Conservation (phyloP, 2,888 invertebrate species). For the Creontiades dilutus region DNA sequence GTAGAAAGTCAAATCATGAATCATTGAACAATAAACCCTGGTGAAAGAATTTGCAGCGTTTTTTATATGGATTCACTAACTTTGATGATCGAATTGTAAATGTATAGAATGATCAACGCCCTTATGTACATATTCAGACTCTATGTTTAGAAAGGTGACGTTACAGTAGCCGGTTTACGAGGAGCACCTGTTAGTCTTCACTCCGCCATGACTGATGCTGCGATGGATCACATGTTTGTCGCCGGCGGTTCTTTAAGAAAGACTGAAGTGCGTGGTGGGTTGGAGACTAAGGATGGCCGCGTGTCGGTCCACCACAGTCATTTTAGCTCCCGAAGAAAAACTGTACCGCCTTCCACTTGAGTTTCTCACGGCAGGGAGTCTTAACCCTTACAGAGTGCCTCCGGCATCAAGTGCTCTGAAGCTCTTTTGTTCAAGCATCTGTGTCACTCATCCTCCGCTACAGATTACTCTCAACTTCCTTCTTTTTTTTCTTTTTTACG, state of each 20-base stretch:
- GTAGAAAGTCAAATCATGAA: too few relatives aligned
- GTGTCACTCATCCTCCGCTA: conserved; percentile 24
- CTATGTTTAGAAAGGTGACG: not conserved
- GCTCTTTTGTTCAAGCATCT: conserved; percentile 3
- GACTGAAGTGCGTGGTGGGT: not conserved
- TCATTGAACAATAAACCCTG: too few relatives aligned
- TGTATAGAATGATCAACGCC: too few relatives aligned
- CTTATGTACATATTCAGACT: too few relatives aligned
- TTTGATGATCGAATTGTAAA: too few relatives aligned
- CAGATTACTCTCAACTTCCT: not conserved
- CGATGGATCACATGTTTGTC: not conserved
- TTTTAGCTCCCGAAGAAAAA: conserved; percentile 25
- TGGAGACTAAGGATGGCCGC: not conserved
- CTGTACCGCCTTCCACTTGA: conserved; percentile 6
- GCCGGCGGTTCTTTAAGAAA: conserved; percentile 3
- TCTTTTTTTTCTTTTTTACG: not conserved
- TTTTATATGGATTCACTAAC: too few relatives aligned
- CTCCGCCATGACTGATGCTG: not conserved
- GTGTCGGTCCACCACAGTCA: not conserved
- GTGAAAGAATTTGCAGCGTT: too few relatives aligned
- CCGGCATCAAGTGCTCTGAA: conserved; percentile 9
- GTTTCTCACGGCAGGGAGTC: conserved; percentile 21
- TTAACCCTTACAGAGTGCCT: conserved; percentile 24
- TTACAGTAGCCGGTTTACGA: not conserved
- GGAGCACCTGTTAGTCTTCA: conserved; percentile 9